Evolutionary conservation across 2,888 invertebrate genomes (phyloP), one percentile per base, ranked within the genome.

Genomic region (Parascotia fuliginaria): DNA sequence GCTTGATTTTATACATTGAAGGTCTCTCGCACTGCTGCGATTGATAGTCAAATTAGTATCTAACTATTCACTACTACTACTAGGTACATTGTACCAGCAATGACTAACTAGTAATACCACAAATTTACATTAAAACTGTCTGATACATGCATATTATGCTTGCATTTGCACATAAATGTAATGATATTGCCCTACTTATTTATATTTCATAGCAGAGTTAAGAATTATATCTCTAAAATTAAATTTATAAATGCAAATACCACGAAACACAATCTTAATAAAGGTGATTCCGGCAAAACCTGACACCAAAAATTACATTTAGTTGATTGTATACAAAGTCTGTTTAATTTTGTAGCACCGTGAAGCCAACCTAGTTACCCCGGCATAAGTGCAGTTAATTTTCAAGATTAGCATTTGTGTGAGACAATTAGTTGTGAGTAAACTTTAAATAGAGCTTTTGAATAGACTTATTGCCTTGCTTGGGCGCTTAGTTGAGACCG

Each of bases 301-400:
- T 64, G 42, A 55, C 48, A 43, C 52, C 33, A 16, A 41, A 36
- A 19, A 29, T 43, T 52, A 44, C 31, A 48, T 59, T 55, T 45
- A 47, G 44, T 49, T 53, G 42, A 55, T 55, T 54, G 49, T 65
- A 57, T 55, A 57, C 55, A 55, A 67, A 70, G 59, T 57, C 50
- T 41, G 64, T 63, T 70, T 69, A 65, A 72, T 70, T 72, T 63
- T 44, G 54, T 57, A 63, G 54, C 55, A 61, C 65, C 56, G 48
- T 53, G 38, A 61, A 61, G 66, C 60, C 70, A 70, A 70, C 70
- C 73, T 52, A 71, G 67, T 71, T 75, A 73, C 56, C 54, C 54
- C 47, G 56, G 65, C 56, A 75, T 74, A 73, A 72, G 70, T 70
- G 77, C 70, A 74, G 73, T 77, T 73, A 73, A 77, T 77, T 79